Conservation (phyloP, 2,113 vertebrate genomes). For the Anolis carolinensis region DNA sequence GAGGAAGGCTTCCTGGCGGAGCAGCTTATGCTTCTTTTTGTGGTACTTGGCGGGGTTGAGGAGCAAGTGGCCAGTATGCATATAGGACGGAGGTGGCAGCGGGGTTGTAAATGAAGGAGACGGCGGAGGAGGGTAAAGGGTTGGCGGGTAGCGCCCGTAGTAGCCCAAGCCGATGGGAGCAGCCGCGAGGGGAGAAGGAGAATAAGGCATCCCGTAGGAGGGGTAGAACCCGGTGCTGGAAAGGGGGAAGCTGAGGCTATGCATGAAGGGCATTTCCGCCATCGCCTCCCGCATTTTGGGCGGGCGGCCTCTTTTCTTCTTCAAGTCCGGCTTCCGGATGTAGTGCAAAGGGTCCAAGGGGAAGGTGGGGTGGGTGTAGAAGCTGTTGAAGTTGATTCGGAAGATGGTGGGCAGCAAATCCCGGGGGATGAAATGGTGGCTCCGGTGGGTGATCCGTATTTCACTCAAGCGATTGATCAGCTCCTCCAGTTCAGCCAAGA, state of each 20-base stretch:
- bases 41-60: constrained; percentile 95
- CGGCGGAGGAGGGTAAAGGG: constrained; percentile 89
- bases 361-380: constrained; percentile 85
- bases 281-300: constrained; percentile 92
- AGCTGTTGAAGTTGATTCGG: constrained; percentile 86
- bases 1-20: constrained; percentile 87
- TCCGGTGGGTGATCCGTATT: constrained; percentile 88
- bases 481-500: constrained; percentile 91
- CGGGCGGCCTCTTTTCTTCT: constrained; percentile 89
- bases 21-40: constrained; percentile 90
- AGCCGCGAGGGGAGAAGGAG: constrained; percentile 84
- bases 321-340: constrained; percentile 87
- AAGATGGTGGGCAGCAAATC: constrained; percentile 93
- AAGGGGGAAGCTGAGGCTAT: constrained; percentile 92
- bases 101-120: constrained; percentile 87
- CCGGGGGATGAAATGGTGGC: constrained; percentile 83
- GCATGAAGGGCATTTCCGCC: constrained; percentile 96
- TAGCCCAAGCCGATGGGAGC: constrained; percentile 90
- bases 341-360: constrained; percentile 90
- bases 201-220: constrained; percentile 95
- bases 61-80: constrained; percentile 88
- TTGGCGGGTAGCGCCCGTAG: constrained; percentile 89
- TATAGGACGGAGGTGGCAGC: constrained; percentile 84
- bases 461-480: constrained; percentile 87
- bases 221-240: constrained; percentile 90